Conservation (phyloP, 2,888 invertebrate species). For the Mesorhabditis spiculigera region DNA sequence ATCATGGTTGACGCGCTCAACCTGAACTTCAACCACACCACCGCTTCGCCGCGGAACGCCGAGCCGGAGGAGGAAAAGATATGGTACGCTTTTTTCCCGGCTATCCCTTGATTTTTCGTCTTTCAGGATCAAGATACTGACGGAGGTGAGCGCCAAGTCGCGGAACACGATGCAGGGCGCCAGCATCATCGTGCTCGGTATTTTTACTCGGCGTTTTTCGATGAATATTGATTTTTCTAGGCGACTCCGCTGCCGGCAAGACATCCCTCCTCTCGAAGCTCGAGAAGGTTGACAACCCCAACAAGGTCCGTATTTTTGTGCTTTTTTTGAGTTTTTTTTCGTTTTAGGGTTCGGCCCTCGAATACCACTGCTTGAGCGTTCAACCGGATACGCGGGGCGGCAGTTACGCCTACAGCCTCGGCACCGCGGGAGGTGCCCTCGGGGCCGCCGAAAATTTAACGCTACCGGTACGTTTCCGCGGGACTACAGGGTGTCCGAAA, state of each 20-base stretch:
- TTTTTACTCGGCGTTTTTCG: not conserved
- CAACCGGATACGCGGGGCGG: slow-evolving; percentile 49
- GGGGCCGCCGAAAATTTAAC: slow-evolving; percentile 43
- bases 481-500: too few relatives aligned
- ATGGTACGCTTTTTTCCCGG: slow-evolving; percentile 21
- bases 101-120: not conserved
- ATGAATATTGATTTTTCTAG: slow-evolving; percentile 15
- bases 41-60: not conserved
- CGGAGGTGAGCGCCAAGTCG: slow-evolving; percentile 46
- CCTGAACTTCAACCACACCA: too few relatives aligned
- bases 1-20: too few relatives aligned
- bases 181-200: slow-evolving; percentile 46
- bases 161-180: slow-evolving; percentile 36
- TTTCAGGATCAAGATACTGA: slow-evolving; percentile 42
- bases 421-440: slow-evolving; percentile 42
- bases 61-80: slow-evolving; percentile 27
- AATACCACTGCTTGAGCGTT: slow-evolving; percentile 49
- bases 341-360: slow-evolving; percentile 39
- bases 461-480: slow-evolving; percentile 19
- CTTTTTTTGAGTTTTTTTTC: not conserved
- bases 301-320: slow-evolving; percentile 12
- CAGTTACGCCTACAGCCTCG: slow-evolving; percentile 54
- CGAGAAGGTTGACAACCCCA: slow-evolving; percentile 28
- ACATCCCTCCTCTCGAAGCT: slow-evolving; percentile 45
- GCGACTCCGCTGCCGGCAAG: slow-evolving; percentile 48